Base-by-base conservation (phyloP, 2,888 invertebrate genomes). In the Stenchaetothrips biformis region DNA sequence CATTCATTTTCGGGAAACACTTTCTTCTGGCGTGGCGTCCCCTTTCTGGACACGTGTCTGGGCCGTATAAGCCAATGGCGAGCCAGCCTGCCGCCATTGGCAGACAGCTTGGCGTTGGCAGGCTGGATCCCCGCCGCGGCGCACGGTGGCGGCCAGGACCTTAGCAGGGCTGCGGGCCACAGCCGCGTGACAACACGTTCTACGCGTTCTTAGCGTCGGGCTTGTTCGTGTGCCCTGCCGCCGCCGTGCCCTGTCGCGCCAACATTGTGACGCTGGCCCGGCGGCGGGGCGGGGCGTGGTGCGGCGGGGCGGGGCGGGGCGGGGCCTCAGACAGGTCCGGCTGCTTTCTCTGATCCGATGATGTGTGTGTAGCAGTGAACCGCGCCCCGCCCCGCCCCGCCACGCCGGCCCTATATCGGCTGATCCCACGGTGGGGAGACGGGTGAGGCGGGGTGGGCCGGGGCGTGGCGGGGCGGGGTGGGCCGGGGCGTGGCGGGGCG, bases 291-390 rank as follows among this genome's bases (percentile, higher is more conserved):
- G 67, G 7, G 67, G 67, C 67, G 67, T 0, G 67, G 67, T 7
- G 67, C 25, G 67, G 67, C 21, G 67, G n/a, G 67, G 67, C 67
- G 67, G 4, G 67, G 67, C 67, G 67, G 21, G 67, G 67, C 67
- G 67, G 9, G 67, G 21, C 67, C 8, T 25, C 13, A 25, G 67
- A 74, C 67, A 74, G 67, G 67, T 74, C 67, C 25, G 67, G 25
- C 67, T 74, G 67, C 67, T 74, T 74, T 74, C 67, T 74, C 67
- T 74, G 67, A 74, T 74, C 67, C 67, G 67, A 74, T 74, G 67
- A 74, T 74, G 67, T 74, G 67, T 74, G 67, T 74, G 67, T 74
- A 74, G 67, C 25, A 25, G 67, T 53, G 53, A 18, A 53, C 53
- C 18, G 11, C 53, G 9, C 13, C 13, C 53, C 53, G 53, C 37